Conservation (phyloP, 2,797 vertebrate genomes). For the Darevskia nairensis region DNA sequence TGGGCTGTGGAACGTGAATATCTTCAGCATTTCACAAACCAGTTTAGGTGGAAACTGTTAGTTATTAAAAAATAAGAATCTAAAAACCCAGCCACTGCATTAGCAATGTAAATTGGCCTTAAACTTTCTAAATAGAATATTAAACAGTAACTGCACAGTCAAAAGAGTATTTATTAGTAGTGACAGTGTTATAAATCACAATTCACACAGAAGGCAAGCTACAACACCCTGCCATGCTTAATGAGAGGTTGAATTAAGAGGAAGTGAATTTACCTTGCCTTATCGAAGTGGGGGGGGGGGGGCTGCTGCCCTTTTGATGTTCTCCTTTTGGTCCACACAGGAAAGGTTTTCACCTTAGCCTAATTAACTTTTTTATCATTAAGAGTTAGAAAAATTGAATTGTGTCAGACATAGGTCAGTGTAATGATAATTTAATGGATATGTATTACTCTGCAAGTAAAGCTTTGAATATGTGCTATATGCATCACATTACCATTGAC, state of each 20-base stretch:
- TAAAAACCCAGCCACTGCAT: slow-evolving; percentile 38
- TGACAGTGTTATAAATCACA: slow-evolving; percentile 69
- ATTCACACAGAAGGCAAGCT: slow-evolving; percentile 68
- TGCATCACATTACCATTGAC: slow-evolving; percentile 79
- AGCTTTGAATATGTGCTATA: slow-evolving; percentile 74
- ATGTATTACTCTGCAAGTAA: slow-evolving; percentile 73
- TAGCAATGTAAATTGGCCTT: slow-evolving; percentile 32
- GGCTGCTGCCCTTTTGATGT: slow-evolving; percentile 69
- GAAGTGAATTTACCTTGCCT: slow-evolving; percentile 60
- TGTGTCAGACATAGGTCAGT: slow-evolving; percentile 80
- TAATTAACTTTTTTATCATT: slow-evolving; percentile 83
- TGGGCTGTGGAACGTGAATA: not conserved
- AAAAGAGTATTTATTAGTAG: slow-evolving; percentile 69
- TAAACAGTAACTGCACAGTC: slow-evolving; percentile 44
- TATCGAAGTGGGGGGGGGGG: slow-evolving; percentile 67
- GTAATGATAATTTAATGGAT: slow-evolving; percentile 82
- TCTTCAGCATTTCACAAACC: slow-evolving; percentile 14
- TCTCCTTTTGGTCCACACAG: slow-evolving; percentile 74
- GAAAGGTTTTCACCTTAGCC: slow-evolving; percentile 78
- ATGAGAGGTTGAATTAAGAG: slow-evolving; percentile 77
- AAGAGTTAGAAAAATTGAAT: slow-evolving; percentile 79
- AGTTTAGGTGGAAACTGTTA: not conserved
- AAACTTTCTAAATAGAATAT: slow-evolving; percentile 54
- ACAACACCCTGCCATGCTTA: slow-evolving; percentile 71
- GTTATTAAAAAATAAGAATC: not conserved